These are phyloP conservation scores for Speoplatyrhinus poulsoni DNA, from an alignment of 2,113 vertebrate genomes.

Conservation along the genomic window DNA sequence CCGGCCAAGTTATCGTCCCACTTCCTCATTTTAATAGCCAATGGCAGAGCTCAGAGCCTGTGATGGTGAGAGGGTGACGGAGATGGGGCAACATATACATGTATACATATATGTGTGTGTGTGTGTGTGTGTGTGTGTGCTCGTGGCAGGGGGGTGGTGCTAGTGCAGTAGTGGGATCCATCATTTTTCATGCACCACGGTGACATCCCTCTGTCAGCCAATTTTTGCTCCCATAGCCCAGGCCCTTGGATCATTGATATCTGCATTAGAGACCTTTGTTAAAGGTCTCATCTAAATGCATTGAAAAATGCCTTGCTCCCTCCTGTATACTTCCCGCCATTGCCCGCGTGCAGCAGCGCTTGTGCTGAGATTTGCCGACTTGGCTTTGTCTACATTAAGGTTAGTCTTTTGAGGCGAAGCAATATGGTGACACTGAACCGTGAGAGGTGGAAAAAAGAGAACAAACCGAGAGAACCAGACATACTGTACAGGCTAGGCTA, in stretches of 20 bases:
- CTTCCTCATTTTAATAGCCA: slow-evolving; percentile 66
- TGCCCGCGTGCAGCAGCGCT: slow-evolving; percentile 59
- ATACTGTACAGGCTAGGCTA: too few relatives aligned
- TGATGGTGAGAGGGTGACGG: not conserved
- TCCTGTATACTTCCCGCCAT: slow-evolving; percentile 64
- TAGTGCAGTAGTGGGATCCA: slow-evolving; percentile 65
- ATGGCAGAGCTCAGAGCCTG: slow-evolving; percentile 1
- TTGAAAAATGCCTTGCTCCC: slow-evolving; percentile 77
- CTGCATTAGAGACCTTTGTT: slow-evolving; percentile 82
- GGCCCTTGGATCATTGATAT: slow-evolving; percentile 80
- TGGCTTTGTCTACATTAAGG: slow-evolving; percentile 76
- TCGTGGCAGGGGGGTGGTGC: slow-evolving; percentile 4
- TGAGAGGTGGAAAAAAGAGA: slow-evolving; percentile 5
- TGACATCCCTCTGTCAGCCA: slow-evolving; percentile 80
- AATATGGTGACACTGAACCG: slow-evolving; percentile 63
- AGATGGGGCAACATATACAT: slow-evolving; percentile 10
- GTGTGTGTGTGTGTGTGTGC: slow-evolving; percentile 9
- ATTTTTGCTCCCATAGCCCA: slow-evolving; percentile 74
- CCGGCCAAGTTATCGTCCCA: slow-evolving; percentile 49
- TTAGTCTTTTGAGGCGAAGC: slow-evolving; percentile 65
- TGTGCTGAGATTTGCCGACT: slow-evolving; percentile 73
- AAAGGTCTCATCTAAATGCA: slow-evolving; percentile 86
- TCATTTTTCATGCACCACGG: slow-evolving; percentile 79
- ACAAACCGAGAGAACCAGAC: slow-evolving; percentile 30
- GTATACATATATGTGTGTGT: slow-evolving; percentile 33